These are phyloP conservation scores for Ptychobarbus kaznakovi DNA, from an alignment of 2,797 vertebrate species.

Conservation along the genomic window DNA sequence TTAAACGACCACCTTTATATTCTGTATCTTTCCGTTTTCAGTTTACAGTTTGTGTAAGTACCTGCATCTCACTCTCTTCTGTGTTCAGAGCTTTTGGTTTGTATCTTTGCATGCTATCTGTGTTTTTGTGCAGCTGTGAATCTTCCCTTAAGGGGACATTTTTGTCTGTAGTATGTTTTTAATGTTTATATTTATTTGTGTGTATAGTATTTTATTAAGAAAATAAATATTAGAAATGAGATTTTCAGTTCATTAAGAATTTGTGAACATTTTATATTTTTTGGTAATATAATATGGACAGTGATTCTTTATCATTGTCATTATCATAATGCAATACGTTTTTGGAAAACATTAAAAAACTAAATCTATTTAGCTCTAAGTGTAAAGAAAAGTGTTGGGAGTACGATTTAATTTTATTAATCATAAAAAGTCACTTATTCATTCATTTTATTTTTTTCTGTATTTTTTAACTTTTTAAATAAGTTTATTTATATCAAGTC, in stretches of 20 bases:
- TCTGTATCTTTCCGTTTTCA: slow-evolving; percentile 74
- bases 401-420: neutral
- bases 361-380: neutral
- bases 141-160: neutral
- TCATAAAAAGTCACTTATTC: neutral
- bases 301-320: neutral
- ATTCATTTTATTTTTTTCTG: neutral
- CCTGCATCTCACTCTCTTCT: slow-evolving; percentile 68
- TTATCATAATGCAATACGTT: neutral
- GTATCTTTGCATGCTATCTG: slow-evolving; percentile 54
- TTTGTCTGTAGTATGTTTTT: neutral
- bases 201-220: neutral
- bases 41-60: slow-evolving; percentile 83
- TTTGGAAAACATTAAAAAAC: neutral
- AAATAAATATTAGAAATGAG: neutral
- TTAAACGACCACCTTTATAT: slow-evolving; percentile 78
- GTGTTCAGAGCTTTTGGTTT: slow-evolving; percentile 60
- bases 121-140: slow-evolving; percentile 44
- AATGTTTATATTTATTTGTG: slow-evolving; percentile 37
- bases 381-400: too few species aligned
- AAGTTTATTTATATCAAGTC: neutral
- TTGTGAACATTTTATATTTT: neutral
- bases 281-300: neutral
- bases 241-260: neutral
- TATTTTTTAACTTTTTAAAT: neutral